Percentiles rank a stretch among this genome's conserved stretches.
Conservation (phyloP, 2,888 invertebrate species). For the Nasonia oneida region DNA sequence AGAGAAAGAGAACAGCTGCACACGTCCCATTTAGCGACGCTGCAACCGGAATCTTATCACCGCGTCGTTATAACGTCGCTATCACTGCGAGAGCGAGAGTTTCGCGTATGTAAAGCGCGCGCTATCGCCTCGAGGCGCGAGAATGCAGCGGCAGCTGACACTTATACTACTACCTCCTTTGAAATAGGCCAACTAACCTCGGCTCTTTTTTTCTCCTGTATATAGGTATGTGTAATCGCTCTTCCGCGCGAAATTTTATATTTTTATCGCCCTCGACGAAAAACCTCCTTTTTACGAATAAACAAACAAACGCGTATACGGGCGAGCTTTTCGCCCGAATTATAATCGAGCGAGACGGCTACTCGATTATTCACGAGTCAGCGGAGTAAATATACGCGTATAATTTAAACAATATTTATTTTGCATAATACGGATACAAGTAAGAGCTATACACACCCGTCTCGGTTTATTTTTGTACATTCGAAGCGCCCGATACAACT, state of each 20-base stretch:
- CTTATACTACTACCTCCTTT: conserved; percentile 11
- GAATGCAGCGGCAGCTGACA: conserved; percentile 19
- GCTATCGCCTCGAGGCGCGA: conserved; percentile 23
- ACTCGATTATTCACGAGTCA: conserved; percentile 10
- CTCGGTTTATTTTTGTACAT: background rate
- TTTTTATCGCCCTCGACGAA: background rate
- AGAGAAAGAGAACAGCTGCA: background rate
- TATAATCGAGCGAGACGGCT: background rate
- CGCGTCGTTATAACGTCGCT: conserved; percentile 20
- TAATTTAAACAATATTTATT: conserved; percentile 19
- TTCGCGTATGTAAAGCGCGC: conserved; percentile 17
- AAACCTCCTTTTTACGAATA: background rate
- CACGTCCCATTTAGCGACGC: conserved; percentile 6
- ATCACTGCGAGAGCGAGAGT: conserved; percentile 1
- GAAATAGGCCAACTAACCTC: conserved; percentile 28
- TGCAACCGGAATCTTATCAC: conserved; percentile 11
- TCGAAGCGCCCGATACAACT: background rate
- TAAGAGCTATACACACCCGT: too few relatives aligned
- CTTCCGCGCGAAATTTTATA: background rate
- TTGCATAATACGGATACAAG: background rate
- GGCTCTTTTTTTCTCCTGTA: background rate
- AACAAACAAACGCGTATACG: background rate
- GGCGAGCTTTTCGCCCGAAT: background rate
- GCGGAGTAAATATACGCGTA: conserved; percentile 11
- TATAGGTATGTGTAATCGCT: background rate